These are phyloP conservation scores for Stratiomys singularior DNA, from an alignment of 2,888 invertebrate species.

Conservation along the genomic window DNA sequence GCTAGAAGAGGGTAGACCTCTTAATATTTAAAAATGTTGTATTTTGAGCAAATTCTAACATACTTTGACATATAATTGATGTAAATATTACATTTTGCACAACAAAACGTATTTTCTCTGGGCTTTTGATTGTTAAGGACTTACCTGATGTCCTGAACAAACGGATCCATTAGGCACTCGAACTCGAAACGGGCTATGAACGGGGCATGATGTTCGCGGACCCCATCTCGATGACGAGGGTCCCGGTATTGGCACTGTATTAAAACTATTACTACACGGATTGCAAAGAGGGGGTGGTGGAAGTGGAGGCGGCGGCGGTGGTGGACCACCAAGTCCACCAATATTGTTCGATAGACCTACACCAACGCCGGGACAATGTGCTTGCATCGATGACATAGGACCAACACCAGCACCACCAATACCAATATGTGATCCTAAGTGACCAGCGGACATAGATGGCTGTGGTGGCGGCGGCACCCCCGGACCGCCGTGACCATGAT, in stretches of 20 bases:
- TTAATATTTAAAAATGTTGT: too few relatives aligned
- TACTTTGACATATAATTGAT: too few relatives aligned
- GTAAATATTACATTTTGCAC: too few relatives aligned
- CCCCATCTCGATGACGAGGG: constrained; percentile 65
- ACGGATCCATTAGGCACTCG: constrained; percentile 66
- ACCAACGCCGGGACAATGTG: constrained; percentile 56
- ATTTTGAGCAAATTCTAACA: too few relatives aligned
- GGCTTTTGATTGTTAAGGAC: too few relatives aligned
- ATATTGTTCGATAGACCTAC: constrained; percentile 51
- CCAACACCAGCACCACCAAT: constrained; percentile 49
- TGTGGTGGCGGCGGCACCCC: constrained; percentile 60
- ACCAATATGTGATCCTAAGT: constrained; percentile 59
- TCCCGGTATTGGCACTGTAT: constrained; percentile 64
- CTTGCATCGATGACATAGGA: constrained; percentile 55
- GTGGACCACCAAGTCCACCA: constrained; percentile 42
- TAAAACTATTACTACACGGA: constrained; percentile 65
- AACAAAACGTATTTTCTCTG: too few relatives aligned
- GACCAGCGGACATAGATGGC: constrained; percentile 56
- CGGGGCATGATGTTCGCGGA: constrained; percentile 66
- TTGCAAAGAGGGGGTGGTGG: constrained; percentile 65
- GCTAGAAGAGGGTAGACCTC: too few relatives aligned
- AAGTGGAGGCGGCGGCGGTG: constrained; percentile 60
- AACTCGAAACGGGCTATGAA: constrained; percentile 66
- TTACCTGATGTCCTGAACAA: constrained; percentile 67
- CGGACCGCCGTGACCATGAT: constrained; percentile 59